phyloP scores from a whole-genome alignment of 2,797 vertebrate genomes.

The Alectoris magna region DNA sequence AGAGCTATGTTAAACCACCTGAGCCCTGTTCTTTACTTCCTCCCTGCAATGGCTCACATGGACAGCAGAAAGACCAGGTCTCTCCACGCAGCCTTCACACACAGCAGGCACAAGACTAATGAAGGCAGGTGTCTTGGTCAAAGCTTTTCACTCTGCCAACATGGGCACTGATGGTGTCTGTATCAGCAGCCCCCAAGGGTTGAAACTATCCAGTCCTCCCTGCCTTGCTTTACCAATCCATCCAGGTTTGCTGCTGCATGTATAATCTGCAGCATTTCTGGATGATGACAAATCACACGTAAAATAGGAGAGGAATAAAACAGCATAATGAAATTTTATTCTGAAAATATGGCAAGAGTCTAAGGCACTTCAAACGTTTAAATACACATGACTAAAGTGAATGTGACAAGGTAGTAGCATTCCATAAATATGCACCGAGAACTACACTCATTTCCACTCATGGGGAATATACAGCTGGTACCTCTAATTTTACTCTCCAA shows the following conservation, averaged over 20 bases:
- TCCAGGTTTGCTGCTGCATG: neutral
- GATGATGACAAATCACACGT: conserved; percentile 44
- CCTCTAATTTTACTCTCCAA: conserved; percentile 68
- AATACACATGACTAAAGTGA: conserved; percentile 81
- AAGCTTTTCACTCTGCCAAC: neutral
- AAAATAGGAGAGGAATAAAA: conserved; percentile 48
- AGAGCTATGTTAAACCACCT: neutral
- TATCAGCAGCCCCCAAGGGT: neutral
- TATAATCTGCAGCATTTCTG: neutral
- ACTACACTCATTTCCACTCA: conserved; percentile 72
- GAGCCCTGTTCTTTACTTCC: rapidly evolving
- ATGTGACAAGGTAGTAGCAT: conserved; percentile 78
- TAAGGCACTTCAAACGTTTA: conserved; percentile 92
- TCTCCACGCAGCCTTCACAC: neutral
- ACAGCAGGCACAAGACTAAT: neutral
- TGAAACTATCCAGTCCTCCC: neutral
- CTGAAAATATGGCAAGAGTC: conserved; percentile 90
- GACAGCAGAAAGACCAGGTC: neutral
- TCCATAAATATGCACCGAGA: conserved; percentile 80
- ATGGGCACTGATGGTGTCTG: neutral
- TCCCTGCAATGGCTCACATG: neutral
- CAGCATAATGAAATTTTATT: conserved; percentile 86
- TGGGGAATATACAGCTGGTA: conserved; percentile 70
- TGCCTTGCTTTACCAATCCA: neutral
- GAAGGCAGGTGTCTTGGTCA: neutral